Base-by-base conservation (phyloP, 2,888 invertebrate genomes). In the Cylloceria caligata region DNA sequence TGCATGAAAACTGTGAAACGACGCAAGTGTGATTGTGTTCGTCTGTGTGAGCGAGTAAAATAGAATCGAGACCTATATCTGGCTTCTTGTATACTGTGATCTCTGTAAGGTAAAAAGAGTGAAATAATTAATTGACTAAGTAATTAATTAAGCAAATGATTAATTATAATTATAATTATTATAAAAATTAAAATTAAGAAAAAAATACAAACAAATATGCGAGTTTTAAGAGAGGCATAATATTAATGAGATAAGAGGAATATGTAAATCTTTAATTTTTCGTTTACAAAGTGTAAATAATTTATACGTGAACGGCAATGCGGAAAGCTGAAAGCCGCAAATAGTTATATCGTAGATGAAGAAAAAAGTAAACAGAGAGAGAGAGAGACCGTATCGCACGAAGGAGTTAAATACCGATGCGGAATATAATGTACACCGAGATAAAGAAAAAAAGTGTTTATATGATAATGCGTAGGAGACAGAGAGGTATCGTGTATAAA, bases 21-120 rank as follows among this genome's bases (percentile, higher is more conserved):
- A 71, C 64, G 72, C 55, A 42, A n/a, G 55, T 60, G 65, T 71
- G 75, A 62, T 52, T 62, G 77, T 55, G 71, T 49, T 62, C 39
- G 49, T 1, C 69, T 73, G 72, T 77, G 86, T 77, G 84, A 88
- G 86, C 85, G 87, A 87, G 84, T 88, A 87, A 84, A 87, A 88
- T 87, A 89, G 86, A 88, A 89, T 88, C 85, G 89, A 88, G 88
- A 90, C 88, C 88, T 91, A 88, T 90, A 92, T 92, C 90, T 91
- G 91, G 92, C 92, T 92, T 91, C 90, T 90, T 92, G 91, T 93
- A 91, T 91, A 92, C 92, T 92, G 93, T 93, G 93, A 92, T 93
- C 92, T 93, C 92, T 90, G 88, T 92, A 91, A 90, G 89, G 88
- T 91, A 85, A 86, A n/a, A 88, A 84, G 86, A 64, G 81, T 76